Evolutionary conservation across 2,113 vertebrate species (phyloP), one percentile per base, ranked within the genome.

Genomic region (Gallinago media): DNA sequence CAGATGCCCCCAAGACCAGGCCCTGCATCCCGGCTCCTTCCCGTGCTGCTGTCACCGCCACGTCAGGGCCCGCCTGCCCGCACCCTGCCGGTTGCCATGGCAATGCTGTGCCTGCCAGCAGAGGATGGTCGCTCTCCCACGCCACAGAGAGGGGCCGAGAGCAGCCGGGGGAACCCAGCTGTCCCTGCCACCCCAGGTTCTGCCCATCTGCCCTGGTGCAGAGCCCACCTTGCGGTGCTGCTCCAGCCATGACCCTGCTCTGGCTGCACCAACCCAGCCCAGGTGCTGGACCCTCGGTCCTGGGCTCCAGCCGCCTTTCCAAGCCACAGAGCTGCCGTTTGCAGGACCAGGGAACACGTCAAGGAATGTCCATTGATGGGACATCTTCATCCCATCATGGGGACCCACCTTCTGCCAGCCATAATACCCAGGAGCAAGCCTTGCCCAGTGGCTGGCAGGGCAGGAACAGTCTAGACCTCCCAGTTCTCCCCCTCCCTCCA

Each of bases 51-150:
- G 77, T 58, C 58, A 36, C 46, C 8, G 3, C 56, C 76, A 34
- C 32, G 0, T 65, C 92, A 85, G 68, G 22, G 68, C 92, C 87
- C 1, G 21, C 56, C 89, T 87, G 92, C 89, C 86, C 3, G 32
- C 18, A 2, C 94, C 91, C 85, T 91, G 79, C 85, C 15, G 4
- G 96, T 97, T 96, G 83, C 83, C 59, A 96, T 96, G 95, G 96
- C 68, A 59, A 96, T 81, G 2, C 68, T 38, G 80, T 3, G 50
- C 68, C 86, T 86, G 83, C 68, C 72, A 80, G 77, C 55, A 92
- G 88, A 92, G 59, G 65, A 80, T 86, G 59, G 85, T 93, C 78
- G 34, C 83, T 94, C 91, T 91, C 76, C 92, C 38, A 3, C 27
- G 21, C 70, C 5, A 6, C 14, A 5, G 25, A 4, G 6, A 93